These are phyloP conservation scores for Rhadina sibilatrix DNA, from an alignment of 2,113 vertebrate genomes.

Conservation along the genomic window DNA sequence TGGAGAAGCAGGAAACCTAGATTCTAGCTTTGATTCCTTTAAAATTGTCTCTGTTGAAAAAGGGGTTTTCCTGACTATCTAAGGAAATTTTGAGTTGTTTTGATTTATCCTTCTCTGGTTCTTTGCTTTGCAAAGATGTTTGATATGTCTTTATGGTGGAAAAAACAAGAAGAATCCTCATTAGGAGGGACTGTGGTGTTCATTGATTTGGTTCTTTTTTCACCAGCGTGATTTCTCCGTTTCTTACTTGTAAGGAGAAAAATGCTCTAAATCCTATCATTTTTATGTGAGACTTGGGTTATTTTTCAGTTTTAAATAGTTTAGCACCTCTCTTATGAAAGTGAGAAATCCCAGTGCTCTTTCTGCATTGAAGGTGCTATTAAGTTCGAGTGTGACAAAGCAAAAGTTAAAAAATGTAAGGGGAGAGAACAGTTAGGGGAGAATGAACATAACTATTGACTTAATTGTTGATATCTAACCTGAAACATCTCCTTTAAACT, in stretches of 20 bases:
- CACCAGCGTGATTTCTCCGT: not conserved
- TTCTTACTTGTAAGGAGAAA: not conserved
- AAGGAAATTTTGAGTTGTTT: not conserved
- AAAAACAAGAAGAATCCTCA: not conserved
- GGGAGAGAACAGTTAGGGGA: not conserved
- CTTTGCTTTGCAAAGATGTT: not conserved
- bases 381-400: not conserved
- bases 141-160: not conserved
- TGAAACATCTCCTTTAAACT: not conserved
- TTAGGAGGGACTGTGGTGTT: not conserved
- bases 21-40: not conserved
- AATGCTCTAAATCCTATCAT: not conserved
- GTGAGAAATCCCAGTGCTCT: not conserved
- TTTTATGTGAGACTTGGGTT: not conserved
- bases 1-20: not conserved
- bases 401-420: not conserved
- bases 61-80: not conserved
- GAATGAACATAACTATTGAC: not conserved
- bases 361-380: not conserved
- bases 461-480: not conserved
- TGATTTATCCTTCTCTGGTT: not conserved
- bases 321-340: not conserved
- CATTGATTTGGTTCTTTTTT: not conserved
- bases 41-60: not conserved
- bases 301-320: not conserved